Conservation (phyloP, 2,797 vertebrate species). For the Xenopus petersii region DNA sequence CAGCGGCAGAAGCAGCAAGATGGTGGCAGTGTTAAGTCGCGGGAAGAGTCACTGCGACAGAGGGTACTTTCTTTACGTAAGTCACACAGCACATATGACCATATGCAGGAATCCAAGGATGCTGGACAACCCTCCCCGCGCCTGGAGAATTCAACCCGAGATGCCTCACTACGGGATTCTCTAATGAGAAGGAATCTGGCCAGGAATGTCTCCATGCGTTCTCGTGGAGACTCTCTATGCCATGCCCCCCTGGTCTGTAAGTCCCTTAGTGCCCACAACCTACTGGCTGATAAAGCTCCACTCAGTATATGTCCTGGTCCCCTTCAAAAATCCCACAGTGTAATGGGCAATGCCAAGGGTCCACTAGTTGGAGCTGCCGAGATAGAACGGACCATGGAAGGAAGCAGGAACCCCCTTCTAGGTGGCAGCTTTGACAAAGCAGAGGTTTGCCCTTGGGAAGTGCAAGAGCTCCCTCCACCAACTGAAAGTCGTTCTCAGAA, state of each 20-base stretch:
- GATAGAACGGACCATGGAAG: constrained; percentile 10
- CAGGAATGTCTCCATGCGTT: constrained; percentile 58
- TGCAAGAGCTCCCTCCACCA: constrained; percentile 50
- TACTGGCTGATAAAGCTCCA: constrained; percentile 70
- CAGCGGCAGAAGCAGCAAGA: constrained; percentile 56
- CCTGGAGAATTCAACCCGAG: constrained; percentile 41
- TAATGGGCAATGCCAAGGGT: constrained; percentile 53
- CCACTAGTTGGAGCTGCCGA: constrained; percentile 56
- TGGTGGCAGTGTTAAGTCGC: constrained; percentile 59
- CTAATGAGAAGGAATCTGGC: constrained; percentile 60
- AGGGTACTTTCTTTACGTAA: constrained; percentile 63
- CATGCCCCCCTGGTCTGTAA: constrained; percentile 77
- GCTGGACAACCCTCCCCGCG: background rate
- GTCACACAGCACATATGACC: constrained; percentile 71
- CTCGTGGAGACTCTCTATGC: constrained; percentile 72
- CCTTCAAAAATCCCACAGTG: constrained; percentile 86
- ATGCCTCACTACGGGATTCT: constrained; percentile 60
- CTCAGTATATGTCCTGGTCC: constrained; percentile 63
- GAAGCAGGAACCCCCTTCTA: constrained; percentile 63
- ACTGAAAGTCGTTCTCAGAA: constrained; percentile 64
- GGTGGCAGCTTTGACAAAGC: constrained; percentile 66
- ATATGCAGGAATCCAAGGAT: constrained; percentile 51
- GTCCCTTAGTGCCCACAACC: constrained; percentile 88
- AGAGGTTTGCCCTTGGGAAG: constrained; percentile 63
- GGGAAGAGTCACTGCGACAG: constrained; percentile 62